Base-by-base conservation (phyloP, 2,888 invertebrate genomes). In the Dolichopus griseipennis region DNA sequence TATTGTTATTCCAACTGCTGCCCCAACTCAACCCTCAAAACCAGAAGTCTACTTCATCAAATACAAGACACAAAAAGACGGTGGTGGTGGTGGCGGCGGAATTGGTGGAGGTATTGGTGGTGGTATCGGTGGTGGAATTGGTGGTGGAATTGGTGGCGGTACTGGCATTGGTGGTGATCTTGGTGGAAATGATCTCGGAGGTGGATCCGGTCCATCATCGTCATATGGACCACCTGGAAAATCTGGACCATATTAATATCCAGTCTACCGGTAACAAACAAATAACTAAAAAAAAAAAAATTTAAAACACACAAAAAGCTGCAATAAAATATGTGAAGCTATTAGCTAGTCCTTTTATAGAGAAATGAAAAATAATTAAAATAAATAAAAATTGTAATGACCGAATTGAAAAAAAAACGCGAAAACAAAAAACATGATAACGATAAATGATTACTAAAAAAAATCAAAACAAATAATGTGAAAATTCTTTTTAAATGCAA, bases 1-100 rank as follows among this genome's bases (percentile, higher is more conserved):
- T 73, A 84, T 89, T 72, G 79, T 84, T 65, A 85, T 89, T 21
- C 89, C 89, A 3, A 89, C 89, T 18, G 87, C 87, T 34, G 85
- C 87, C 34, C 89, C 89, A 33, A 89, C 89, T 66, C 88, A 89
- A 76, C 89, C 89, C 68, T 88, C 87, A 83, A 89, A 89, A 78
- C 89, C 89, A 21, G 89, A 89, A 81, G 89, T 89, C 63, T 89
- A 89, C 82, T 89, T 89, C 81, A 89, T 89, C 78, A 85, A 88
- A 75, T 90, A 90, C 83, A 90, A 89, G 83, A 89, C 89, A 68
- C 89, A 89, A 64, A 64, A 64, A 20, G 67, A 68, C 34, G 64
- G 63, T 27, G 22, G 15, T 18, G 64, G 63, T 22, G 63, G 64
- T 64, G n/a, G 15, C n/a, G 64, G 64, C 2, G 64, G 64, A 2